Evolutionary conservation across 2,113 vertebrate genomes (phyloP), one percentile per base, ranked within the genome.

Genomic region (Varanus salvator): DNA sequence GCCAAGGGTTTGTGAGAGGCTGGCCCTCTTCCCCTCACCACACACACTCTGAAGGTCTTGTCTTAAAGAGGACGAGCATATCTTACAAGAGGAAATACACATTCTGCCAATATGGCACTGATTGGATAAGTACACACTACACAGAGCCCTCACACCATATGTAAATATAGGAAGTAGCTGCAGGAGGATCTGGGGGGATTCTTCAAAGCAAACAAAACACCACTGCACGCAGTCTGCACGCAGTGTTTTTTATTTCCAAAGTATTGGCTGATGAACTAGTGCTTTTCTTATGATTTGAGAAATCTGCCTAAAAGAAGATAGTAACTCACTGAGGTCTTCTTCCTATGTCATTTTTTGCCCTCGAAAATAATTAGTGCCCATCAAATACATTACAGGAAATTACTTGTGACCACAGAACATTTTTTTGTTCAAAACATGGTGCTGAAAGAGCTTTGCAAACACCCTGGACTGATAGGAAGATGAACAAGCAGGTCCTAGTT

Each of bases 361-460:
- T 90, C 93, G 27, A 69, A 94, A 93, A 93, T 91, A 89, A 92
- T 96, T 93, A 94, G 27, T 90, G 92, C 83, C 75, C 85, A 34
- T 21, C 90, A 21, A 6, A 80, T 2, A 80, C 31, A 76, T 3
- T 76, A 44, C 3, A 8, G 50, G 71, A 80, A 84, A 88, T 82
- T 7, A 1, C 76, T 93, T 87, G 17, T 64, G 29, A 38, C 8
- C 64, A 54, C 19, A 38, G 68, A 81, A 34, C 17, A 76, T 48
- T 31, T 44, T 44, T 44, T 44, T 44, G 38, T 44, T 44, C 38
- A 44, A 44, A 44, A 44, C 38, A 44, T 44, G 38, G 38, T 44
- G 38, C 38, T 44, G 38, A 44, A 3, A 44, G 38, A 44, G 38
- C 38, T 44, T 44, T 44, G 38, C 38, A 44, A 44, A 44, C 38